These are phyloP conservation scores for Monomorium pharaonis DNA, from an alignment of 1,140 invertebrate species.

Conservation along the genomic window DNA sequence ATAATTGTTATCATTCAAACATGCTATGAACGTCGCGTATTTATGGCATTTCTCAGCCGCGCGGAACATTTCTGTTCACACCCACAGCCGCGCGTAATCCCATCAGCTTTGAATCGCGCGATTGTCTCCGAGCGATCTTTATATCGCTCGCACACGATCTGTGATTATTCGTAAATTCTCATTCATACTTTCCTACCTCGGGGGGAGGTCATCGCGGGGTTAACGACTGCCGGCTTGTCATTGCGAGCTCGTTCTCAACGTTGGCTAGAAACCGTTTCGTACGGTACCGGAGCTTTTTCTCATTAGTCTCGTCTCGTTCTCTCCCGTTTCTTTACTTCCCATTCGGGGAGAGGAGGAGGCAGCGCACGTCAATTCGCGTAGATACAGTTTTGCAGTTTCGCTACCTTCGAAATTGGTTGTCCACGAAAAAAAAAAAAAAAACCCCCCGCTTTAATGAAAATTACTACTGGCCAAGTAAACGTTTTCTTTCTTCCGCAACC, in stretches of 20 bases:
- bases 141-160: constrained; percentile 28
- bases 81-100: background rate
- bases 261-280: constrained; percentile 49
- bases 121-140: constrained; percentile 23
- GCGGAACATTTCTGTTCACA: background rate
- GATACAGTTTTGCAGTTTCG: background rate
- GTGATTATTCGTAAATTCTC: constrained; percentile 39
- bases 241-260: constrained; percentile 16
- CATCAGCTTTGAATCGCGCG: constrained; percentile 36
- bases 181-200: constrained; percentile 33
- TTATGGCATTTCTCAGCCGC: background rate
- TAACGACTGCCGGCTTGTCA: constrained; percentile 49
- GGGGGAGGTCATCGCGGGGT: constrained; percentile 46
- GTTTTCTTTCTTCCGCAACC: background rate
- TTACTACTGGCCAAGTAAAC: background rate
- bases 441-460: background rate
- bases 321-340: background rate
- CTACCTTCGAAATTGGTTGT: background rate
- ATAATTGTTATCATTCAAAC: background rate
- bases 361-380: background rate
- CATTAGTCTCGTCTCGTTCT: constrained; percentile 52
- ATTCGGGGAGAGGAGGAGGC: background rate
- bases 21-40: background rate
- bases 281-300: constrained; percentile 55
- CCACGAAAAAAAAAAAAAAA: no score